Evolutionary conservation across 2,797 vertebrate genomes (phyloP).

Genomic region (Phoxinus dragarum): DNA sequence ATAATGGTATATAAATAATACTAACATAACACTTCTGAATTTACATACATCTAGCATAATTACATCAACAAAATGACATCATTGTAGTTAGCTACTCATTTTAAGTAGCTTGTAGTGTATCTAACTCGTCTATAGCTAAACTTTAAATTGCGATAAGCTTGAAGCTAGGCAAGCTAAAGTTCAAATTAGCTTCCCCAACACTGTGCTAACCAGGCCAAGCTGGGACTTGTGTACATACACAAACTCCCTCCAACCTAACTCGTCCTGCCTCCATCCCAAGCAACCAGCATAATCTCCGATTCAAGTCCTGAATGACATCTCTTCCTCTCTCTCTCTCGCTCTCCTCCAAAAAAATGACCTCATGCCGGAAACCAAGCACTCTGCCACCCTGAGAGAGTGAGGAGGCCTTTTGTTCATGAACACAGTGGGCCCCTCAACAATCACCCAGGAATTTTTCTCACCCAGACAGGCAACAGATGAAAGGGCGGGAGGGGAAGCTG

Average conservation of each 20-base stretch:
- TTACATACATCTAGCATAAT: not conserved
- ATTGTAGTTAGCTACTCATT: not conserved
- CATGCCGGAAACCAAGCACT: conserved; percentile 79
- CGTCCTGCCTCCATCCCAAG: conserved; percentile 38
- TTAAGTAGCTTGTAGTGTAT: not conserved
- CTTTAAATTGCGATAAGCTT: not conserved
- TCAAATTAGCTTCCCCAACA: not conserved
- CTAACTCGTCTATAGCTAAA: not conserved
- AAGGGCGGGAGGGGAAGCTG: conserved; percentile 48
- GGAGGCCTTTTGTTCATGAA: conserved; percentile 76
- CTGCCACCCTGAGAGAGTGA: conserved; percentile 71
- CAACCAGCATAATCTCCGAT: conserved; percentile 46
- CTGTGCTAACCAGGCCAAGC: conserved; percentile 28
- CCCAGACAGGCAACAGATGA: conserved; percentile 55
- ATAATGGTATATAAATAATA: not conserved
- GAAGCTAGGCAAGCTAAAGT: not conserved
- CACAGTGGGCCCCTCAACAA: conserved; percentile 78
- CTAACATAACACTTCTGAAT: not conserved
- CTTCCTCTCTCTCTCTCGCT: conserved; percentile 54
- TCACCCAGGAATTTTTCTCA: conserved; percentile 75
- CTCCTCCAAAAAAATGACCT: conserved; percentile 76
- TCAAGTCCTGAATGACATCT: conserved; percentile 51
- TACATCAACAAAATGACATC: not conserved
- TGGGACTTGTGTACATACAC: conserved; percentile 38
- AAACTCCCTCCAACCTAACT: not conserved